Evolutionary conservation across 2,797 vertebrate species (phyloP).

Genomic region (Lepidocolaptes lacrymiger): DNA sequence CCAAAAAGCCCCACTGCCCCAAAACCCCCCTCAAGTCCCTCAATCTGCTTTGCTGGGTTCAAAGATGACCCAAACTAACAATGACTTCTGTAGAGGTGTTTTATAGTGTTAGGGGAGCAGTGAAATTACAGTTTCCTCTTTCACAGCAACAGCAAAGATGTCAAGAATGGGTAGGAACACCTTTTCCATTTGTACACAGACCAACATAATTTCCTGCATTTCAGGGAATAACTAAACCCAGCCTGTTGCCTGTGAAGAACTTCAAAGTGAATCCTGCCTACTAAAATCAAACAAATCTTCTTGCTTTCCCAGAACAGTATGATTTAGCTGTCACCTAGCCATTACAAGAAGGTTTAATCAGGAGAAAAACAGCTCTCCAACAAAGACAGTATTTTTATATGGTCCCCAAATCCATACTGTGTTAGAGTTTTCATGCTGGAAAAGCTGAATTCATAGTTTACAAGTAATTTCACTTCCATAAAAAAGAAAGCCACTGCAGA

Average conservation of each 20-base stretch:
- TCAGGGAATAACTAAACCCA: background rate
- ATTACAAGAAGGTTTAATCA: background rate
- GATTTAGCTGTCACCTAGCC: background rate
- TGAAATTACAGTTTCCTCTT: background rate
- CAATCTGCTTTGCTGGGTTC: background rate
- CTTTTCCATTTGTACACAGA: background rate
- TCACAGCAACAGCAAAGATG: background rate
- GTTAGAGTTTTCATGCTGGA: background rate
- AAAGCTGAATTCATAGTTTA: background rate
- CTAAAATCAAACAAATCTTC: background rate
- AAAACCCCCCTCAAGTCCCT: rapidly evolving
- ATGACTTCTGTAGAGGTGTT: background rate
- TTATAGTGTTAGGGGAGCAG: background rate
- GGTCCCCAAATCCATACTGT: background rate
- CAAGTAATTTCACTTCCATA: background rate
- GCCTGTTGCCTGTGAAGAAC: background rate
- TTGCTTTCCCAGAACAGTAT: background rate
- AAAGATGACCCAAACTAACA: background rate
- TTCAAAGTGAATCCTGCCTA: background rate
- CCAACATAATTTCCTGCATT: background rate
- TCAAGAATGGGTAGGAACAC: background rate
- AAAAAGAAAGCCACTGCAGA: background rate
- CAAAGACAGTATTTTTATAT: background rate
- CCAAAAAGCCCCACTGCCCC: rapidly evolving
- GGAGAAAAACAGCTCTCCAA: background rate